A percentile compares a stretch with the other conserved stretches of the same genome.
Evolutionary conservation across 2,888 invertebrate genomes (phyloP).

Genomic region (Bombyx huttoni): DNA sequence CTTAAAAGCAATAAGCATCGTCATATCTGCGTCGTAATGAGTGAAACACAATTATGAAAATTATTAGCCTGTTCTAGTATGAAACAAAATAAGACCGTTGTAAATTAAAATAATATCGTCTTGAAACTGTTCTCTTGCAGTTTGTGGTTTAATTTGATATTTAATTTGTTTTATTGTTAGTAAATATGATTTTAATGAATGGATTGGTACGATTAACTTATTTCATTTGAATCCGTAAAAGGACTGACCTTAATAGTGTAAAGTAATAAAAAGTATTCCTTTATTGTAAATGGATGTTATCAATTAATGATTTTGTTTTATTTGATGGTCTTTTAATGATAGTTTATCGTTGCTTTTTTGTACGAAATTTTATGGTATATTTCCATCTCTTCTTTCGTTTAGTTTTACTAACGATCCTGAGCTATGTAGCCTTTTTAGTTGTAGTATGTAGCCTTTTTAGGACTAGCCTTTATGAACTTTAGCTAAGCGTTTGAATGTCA

Average conservation of each 20-base stretch:
- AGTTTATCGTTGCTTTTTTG: background rate
- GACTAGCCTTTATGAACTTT: too few relatives aligned
- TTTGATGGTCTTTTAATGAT: constrained; percentile 4
- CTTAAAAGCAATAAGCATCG: too few relatives aligned
- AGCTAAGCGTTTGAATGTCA: too few relatives aligned
- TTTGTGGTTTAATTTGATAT: constrained; percentile 42
- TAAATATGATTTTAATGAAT: background rate
- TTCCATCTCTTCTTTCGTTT: too few relatives aligned
- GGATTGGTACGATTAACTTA: background rate
- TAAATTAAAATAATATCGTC: constrained; percentile 23
- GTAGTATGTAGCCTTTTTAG: too few relatives aligned
- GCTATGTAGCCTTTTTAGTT: too few relatives aligned
- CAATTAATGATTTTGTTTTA: constrained; percentile 9
- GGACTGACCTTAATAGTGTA: background rate
- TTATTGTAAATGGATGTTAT: constrained; percentile 8
- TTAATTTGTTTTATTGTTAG: constrained; percentile 29
- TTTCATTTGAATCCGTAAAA: background rate
- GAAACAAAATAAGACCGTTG: constrained; percentile 6
- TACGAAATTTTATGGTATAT: background rate
- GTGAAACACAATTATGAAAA: too few relatives aligned
- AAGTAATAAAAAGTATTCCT: constrained; percentile 1
- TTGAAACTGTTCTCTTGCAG: constrained; percentile 38
- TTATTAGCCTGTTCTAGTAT: background rate
- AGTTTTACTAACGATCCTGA: too few relatives aligned
- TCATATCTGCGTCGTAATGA: too few relatives aligned